A percentile compares a stretch with the other conserved stretches of the same genome.
Conservation (phyloP, 1,140 invertebrate species). For the Chlorops oryzae region DNA sequence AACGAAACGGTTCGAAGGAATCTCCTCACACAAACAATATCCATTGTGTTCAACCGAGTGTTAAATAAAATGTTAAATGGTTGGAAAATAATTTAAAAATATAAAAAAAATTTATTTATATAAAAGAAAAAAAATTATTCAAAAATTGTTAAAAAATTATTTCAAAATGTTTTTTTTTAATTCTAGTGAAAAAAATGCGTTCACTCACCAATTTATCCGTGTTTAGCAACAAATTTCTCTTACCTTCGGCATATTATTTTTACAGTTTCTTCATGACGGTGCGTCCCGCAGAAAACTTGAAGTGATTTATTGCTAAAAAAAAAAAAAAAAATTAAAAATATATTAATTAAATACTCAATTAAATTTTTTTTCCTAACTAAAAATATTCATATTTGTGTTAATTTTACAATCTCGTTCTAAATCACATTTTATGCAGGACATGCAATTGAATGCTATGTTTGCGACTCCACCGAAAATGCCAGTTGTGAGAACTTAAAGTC, state of each 20-base stretch:
- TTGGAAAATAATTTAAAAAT: no score
- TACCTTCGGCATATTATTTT: background rate
- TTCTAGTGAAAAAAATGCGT: constrained; percentile 4
- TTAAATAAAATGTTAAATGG: no score
- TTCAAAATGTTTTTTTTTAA: constrained; percentile 2
- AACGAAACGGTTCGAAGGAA: no score
- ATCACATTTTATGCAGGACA: no score
- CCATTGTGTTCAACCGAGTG: no score
- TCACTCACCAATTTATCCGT: no score
- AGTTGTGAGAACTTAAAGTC: constrained; percentile 53
- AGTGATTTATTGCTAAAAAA: constrained; percentile 4
- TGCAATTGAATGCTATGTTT: constrained; percentile 67
- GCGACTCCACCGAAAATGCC: constrained; percentile 72
- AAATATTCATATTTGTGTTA: constrained; percentile 1
- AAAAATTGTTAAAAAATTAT: constrained; percentile 5
- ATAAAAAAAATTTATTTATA: background rate
- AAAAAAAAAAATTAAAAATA: background rate
- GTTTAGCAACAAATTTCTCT: no score
- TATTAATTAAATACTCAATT: background rate
- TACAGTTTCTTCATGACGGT: background rate
- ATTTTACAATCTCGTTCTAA: no score
- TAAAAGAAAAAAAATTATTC: constrained; percentile 1
- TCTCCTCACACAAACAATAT: no score
- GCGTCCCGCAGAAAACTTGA: background rate
- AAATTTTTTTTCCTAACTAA: background rate